These are phyloP conservation scores for Drosophila santomea DNA, from an alignment of 1,140 invertebrate genomes.

Conservation along the genomic window DNA sequence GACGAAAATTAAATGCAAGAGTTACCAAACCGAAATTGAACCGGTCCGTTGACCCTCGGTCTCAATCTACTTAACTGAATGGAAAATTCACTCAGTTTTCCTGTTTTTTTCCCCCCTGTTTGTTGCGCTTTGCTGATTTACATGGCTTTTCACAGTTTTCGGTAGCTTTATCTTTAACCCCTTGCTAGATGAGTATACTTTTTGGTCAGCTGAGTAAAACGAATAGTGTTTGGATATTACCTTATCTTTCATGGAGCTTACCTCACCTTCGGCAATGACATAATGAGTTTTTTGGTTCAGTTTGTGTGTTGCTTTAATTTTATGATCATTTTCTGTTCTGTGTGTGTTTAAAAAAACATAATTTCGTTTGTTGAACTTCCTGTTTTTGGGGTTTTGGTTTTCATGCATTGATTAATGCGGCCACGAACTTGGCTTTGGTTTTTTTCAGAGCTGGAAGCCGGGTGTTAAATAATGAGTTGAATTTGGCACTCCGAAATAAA, in stretches of 20 bases:
- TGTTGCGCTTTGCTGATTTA: conserved; percentile 66
- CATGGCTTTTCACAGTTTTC: conserved; percentile 26
- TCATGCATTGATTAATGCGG: conserved; percentile 39
- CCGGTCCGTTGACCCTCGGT: conserved; percentile 63
- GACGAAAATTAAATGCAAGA: conserved; percentile 39
- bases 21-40: conserved; percentile 50
- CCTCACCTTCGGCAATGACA: conserved; percentile 26
- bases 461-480: background rate
- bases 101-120: background rate
- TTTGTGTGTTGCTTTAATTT: conserved; percentile 37
- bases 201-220: conserved; percentile 13
- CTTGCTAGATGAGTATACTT: conserved; percentile 13
- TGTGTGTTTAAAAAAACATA: conserved; percentile 21
- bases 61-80: conserved; percentile 41
- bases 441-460: conserved; percentile 2
- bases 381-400: conserved; percentile 20
- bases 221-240: conserved; percentile 6
- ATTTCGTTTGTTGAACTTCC: conserved; percentile 64
- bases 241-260: conserved; percentile 26
- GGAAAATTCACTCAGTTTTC: conserved; percentile 31
- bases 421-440: conserved; percentile 32
- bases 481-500: background rate
- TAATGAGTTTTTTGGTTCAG: conserved; percentile 27
- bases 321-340: conserved; percentile 45
- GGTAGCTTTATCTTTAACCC: conserved; percentile 21